These are phyloP conservation scores for Zaprionus africanus DNA, from an alignment of 1,140 invertebrate genomes.

Conservation along the genomic window DNA sequence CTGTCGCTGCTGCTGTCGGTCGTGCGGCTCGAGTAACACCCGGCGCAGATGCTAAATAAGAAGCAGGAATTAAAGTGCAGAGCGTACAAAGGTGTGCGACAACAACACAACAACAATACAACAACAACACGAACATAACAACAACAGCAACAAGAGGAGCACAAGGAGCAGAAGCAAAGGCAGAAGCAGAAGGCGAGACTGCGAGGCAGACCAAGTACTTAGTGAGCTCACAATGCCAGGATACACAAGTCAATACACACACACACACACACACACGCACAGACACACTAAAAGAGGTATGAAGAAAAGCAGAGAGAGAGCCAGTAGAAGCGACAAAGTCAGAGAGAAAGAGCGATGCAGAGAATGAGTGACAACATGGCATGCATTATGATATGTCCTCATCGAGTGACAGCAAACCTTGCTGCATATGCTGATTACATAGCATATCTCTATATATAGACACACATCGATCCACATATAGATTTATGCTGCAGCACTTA, in stretches of 20 bases:
- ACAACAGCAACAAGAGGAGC: slow-evolving; percentile 4
- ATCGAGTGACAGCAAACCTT: not conserved
- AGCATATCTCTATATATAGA: not conserved
- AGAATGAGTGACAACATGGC: not conserved
- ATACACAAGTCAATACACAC: slow-evolving; percentile 32
- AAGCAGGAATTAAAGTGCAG: slow-evolving; percentile 77
- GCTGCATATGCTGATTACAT: not conserved
- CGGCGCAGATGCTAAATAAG: slow-evolving; percentile 81
- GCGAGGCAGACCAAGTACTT: slow-evolving; percentile 16
- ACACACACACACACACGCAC: not conserved
- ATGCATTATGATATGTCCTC: slow-evolving; percentile 17
- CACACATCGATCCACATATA: not conserved
- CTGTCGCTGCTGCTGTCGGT: slow-evolving; percentile 7
- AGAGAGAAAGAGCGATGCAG: not conserved
- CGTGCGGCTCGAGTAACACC: slow-evolving; percentile 66
- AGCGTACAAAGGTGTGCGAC: slow-evolving; percentile 45
- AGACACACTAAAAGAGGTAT: not conserved
- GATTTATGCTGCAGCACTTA: not conserved
- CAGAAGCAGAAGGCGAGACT: not conserved
- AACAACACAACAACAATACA: slow-evolving; percentile 18
- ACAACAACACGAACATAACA: slow-evolving; percentile 13
- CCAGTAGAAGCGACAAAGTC: not conserved
- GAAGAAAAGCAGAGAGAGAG: not conserved
- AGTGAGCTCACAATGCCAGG: slow-evolving; percentile 28
- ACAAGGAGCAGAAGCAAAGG: not conserved